Evolutionary conservation across 2,888 invertebrate genomes (phyloP).

Genomic region (Orthosia gracilis): DNA sequence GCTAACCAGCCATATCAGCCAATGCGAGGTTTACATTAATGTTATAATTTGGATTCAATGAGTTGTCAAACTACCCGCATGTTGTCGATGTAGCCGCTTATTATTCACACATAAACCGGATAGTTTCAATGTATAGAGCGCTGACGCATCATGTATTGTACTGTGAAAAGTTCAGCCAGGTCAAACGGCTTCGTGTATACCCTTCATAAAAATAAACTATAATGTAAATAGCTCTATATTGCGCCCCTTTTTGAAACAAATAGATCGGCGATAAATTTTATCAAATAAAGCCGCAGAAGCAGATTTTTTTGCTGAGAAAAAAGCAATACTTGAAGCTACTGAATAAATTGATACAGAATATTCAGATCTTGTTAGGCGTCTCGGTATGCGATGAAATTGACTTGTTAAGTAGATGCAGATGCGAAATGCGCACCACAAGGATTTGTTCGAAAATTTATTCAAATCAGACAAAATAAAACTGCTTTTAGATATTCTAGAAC

Average conservation of each 20-base stretch:
- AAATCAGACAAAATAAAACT: slow-evolving; percentile 59
- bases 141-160: slow-evolving; percentile 67
- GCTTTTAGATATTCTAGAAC: slow-evolving; percentile 34
- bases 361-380: slow-evolving; percentile 47
- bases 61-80: slow-evolving; percentile 43
- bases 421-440: slow-evolving; percentile 48
- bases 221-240: slow-evolving; percentile 35
- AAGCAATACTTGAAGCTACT: slow-evolving; percentile 26
- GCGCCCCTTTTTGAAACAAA: slow-evolving; percentile 30
- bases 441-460: slow-evolving; percentile 66
- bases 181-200: slow-evolving; percentile 34
- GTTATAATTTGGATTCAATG: slow-evolving; percentile 49
- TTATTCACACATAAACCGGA: slow-evolving; percentile 64
- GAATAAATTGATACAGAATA: slow-evolving; percentile 36
- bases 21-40: slow-evolving; percentile 25
- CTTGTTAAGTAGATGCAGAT: slow-evolving; percentile 50
- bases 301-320: slow-evolving; percentile 23
- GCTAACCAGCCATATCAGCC: neutral
- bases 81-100: slow-evolving; percentile 55
- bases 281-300: slow-evolving; percentile 17
- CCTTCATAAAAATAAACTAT: slow-evolving; percentile 52
- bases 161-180: slow-evolving; percentile 59
- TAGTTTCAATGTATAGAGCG: slow-evolving; percentile 66
- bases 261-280: slow-evolving; percentile 20
- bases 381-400: slow-evolving; percentile 35